These are phyloP conservation scores for Piprites chloris DNA, from an alignment of 2,113 vertebrate genomes.

Conservation along the genomic window DNA sequence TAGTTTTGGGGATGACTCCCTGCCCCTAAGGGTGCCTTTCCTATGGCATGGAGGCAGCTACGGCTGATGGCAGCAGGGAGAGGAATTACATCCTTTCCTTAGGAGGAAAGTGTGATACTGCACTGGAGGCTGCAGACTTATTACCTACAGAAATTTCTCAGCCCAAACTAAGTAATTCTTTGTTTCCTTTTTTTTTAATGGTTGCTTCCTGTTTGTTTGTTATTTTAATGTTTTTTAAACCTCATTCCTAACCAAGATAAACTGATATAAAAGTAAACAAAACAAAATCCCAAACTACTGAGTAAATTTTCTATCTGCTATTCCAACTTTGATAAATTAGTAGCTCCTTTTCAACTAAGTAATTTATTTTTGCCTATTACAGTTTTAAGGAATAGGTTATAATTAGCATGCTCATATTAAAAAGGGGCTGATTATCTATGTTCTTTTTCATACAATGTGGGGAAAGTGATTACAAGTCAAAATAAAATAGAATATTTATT, in stretches of 20 bases:
- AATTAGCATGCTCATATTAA: slow-evolving; percentile 9
- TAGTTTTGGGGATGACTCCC: neutral
- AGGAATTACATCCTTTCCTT: neutral
- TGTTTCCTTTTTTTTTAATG: neutral
- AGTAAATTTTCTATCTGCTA: slow-evolving; percentile 2
- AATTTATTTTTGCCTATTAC: neutral
- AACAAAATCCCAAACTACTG: neutral
- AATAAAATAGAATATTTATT: slow-evolving; percentile 71
- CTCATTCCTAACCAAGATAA: neutral
- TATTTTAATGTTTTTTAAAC: neutral
- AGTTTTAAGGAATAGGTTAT: neutral
- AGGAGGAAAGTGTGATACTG: neutral
- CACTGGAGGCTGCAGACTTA: neutral
- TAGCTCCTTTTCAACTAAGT: neutral
- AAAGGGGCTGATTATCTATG: slow-evolving; percentile 53
- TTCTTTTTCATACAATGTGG: slow-evolving; percentile 32
- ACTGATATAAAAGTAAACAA: neutral
- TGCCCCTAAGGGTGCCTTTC: neutral
- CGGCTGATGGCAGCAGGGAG: fast-evolving
- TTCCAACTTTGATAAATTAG: neutral
- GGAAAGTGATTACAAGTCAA: slow-evolving; percentile 60
- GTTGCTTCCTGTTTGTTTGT: neutral
- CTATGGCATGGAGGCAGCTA: fast-evolving
- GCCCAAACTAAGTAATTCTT: neutral
- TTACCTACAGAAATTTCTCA: too few relatives aligned